Conservation (phyloP, 2,888 invertebrate species). For the Hemaris fuciformis region DNA sequence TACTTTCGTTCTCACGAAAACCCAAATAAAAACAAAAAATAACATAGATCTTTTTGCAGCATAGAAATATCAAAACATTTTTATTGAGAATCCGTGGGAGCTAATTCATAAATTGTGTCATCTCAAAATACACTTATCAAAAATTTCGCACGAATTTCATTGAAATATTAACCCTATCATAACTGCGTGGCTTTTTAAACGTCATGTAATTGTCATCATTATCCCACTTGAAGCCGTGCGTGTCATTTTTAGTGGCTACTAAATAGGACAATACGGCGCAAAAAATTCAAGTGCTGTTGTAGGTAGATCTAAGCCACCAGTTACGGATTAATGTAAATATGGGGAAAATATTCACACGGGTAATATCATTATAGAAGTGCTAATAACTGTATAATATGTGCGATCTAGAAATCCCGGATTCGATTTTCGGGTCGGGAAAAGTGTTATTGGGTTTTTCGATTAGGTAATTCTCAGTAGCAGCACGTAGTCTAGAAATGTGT, state of each 20-base stretch:
- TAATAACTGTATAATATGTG: not conserved
- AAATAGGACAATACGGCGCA: constrained; percentile 23
- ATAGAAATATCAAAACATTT: not conserved
- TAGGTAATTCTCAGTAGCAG: no score
- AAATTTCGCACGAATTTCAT: constrained; percentile 32
- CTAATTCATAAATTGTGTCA: not conserved
- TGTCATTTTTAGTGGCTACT: constrained; percentile 51
- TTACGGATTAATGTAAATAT: not conserved
- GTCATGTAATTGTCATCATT: constrained; percentile 49
- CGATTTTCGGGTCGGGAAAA: no score
- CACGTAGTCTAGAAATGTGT: no score
- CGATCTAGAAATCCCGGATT: no score
- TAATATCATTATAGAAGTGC: not conserved
- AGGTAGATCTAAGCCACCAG: constrained; percentile 31
- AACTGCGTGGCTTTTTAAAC: constrained; percentile 45
- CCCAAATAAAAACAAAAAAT: not conserved
- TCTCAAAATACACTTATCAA: constrained; percentile 4
- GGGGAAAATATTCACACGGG: constrained; percentile 20
- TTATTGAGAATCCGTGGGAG: not conserved
- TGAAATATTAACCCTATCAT: constrained; percentile 42
- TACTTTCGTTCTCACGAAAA: no score
- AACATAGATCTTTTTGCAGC: not conserved
- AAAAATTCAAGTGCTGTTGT: constrained; percentile 45
- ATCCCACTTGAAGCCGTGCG: constrained; percentile 66
- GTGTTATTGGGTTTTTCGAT: no score